Evolutionary conservation across 37 sponge, comb jelly and placozoan species (phyloP).

Genomic region (Aphrocallistes beatrix): DNA sequence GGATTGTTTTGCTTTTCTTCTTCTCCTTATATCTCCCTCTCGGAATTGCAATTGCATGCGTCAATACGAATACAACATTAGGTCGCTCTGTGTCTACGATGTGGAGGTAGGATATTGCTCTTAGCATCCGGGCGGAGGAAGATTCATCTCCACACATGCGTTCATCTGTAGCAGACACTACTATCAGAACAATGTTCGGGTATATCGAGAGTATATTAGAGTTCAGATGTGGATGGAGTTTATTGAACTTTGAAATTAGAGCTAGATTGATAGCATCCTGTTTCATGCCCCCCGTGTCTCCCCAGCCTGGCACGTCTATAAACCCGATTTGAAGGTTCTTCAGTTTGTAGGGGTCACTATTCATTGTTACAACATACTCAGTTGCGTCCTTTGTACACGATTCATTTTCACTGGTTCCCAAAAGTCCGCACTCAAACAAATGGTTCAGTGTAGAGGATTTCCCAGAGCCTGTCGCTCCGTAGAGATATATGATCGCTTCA

Average conservation of each 20-base stretch:
- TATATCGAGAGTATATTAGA: background rate
- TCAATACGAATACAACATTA: conserved; percentile 5
- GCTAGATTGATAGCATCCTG: background rate
- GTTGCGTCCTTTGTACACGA: background rate
- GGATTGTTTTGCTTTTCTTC: background rate
- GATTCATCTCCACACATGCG: background rate
- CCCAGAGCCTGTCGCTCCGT: background rate
- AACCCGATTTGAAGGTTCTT: background rate
- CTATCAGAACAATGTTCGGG: conserved; percentile 11
- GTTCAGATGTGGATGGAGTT: background rate
- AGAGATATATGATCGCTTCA: background rate
- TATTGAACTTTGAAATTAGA: background rate
- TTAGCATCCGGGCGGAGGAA: background rate
- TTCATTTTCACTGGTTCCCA: background rate
- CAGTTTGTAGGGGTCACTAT: background rate
- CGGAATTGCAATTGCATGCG: background rate
- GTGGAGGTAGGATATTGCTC: background rate
- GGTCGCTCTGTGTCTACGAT: background rate
- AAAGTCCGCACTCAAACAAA: background rate
- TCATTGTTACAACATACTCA: conserved; percentile 10
- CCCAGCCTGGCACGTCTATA: background rate
- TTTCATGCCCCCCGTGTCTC: background rate
- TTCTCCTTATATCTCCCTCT: background rate
- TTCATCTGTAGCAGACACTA: background rate
- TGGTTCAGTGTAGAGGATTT: conserved; percentile 3